These are phyloP conservation scores for Crematogaster levior DNA, from an alignment of 2,888 invertebrate species.

Conservation along the genomic window DNA sequence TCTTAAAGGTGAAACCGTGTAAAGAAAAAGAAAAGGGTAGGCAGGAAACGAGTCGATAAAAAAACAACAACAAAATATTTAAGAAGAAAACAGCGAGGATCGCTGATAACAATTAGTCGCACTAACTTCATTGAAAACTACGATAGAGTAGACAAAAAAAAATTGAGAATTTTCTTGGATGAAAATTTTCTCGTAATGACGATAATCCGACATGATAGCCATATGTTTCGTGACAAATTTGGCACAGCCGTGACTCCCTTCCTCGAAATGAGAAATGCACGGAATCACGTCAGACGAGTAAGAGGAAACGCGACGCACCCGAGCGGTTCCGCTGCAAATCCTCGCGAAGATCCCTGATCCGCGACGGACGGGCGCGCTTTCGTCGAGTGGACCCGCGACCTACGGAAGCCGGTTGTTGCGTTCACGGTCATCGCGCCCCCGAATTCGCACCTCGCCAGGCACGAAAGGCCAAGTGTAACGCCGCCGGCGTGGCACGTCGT, in stretches of 20 bases:
- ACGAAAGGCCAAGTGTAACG: neutral
- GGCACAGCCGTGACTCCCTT: neutral
- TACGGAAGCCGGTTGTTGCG: neutral
- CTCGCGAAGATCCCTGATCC: neutral
- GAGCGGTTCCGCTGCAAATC: neutral
- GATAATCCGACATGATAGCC: neutral
- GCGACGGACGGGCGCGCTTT: neutral
- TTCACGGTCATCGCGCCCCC: neutral
- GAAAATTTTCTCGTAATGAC: too few relatives aligned
- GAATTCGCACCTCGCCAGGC: neutral
- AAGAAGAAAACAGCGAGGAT: neutral
- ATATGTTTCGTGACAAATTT: neutral
- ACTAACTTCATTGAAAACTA: neutral
- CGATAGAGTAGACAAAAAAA: neutral
- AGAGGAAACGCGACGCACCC: conserved; percentile 3
- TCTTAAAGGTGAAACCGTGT: too few relatives aligned
- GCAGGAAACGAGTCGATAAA: too few relatives aligned
- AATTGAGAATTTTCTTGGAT: neutral
- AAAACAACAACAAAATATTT: too few relatives aligned
- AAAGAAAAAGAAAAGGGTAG: neutral
- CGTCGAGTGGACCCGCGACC: neutral
- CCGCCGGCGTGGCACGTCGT: neutral
- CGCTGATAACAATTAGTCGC: neutral
- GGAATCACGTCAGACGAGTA: neutral
- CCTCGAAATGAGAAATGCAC: neutral